Percentiles rank a stretch among this genome's conserved stretches.
phyloP scores from a whole-genome alignment of 2,888 invertebrate species.

The Bhutanitis thaidina region DNA sequence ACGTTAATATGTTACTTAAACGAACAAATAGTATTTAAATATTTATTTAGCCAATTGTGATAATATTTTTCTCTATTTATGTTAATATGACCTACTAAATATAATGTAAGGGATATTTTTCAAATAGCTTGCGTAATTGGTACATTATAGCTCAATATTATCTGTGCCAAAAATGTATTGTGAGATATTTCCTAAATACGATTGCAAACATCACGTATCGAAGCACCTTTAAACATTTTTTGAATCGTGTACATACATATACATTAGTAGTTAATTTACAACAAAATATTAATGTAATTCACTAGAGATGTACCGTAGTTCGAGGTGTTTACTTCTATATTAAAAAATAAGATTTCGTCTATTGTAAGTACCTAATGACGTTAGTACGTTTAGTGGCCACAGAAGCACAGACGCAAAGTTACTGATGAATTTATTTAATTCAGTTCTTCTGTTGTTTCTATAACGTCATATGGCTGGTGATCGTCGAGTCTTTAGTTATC shows the following conservation, averaged over 20 bases:
- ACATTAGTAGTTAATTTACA: constrained; percentile 52
- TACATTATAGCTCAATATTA: constrained; percentile 18
- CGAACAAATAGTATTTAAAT: constrained; percentile 2
- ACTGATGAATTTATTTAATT: too few relatives aligned
- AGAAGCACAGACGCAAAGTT: constrained; percentile 6
- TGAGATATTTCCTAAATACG: constrained; percentile 34
- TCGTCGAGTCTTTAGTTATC: too few relatives aligned
- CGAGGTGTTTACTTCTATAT: constrained; percentile 62
- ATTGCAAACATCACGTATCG: constrained; percentile 29
- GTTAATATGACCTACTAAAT: neutral
- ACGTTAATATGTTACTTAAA: constrained; percentile 2
- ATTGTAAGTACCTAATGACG: constrained; percentile 39
- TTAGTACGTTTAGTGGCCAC: constrained; percentile 27
- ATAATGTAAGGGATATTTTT: too few relatives aligned
- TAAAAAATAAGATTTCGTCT: constrained; percentile 58
- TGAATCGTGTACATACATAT: constrained; percentile 73
- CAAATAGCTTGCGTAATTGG: constrained; percentile 8
- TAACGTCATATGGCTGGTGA: too few relatives aligned
- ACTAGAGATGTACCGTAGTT: constrained; percentile 65
- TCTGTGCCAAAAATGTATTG: constrained; percentile 27
- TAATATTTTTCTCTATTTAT: neutral
- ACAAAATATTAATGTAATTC: constrained; percentile 44
- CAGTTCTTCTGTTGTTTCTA: too few relatives aligned
- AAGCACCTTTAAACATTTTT: constrained; percentile 49
- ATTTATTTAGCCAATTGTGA: constrained; percentile 12